A percentile compares a stretch with the other conserved stretches of the same genome.
Evolutionary conservation across 2,113 vertebrate species (phyloP).

Genomic region (Ascaphus truei): DNA sequence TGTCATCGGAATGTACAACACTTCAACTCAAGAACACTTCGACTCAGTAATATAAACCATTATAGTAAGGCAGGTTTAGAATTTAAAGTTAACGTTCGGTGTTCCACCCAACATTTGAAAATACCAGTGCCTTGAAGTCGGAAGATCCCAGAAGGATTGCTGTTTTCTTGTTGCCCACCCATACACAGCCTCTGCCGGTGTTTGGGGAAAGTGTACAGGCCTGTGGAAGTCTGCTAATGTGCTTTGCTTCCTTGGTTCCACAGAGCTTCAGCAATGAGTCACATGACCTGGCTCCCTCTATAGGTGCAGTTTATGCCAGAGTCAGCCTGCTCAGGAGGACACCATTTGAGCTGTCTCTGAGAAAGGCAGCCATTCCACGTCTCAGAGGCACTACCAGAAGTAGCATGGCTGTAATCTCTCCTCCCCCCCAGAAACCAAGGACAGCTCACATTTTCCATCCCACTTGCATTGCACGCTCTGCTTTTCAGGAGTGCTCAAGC

Average conservation of each 20-base stretch:
- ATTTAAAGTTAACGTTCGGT: too few species aligned
- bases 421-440: too few species aligned
- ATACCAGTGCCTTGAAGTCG: too few species aligned
- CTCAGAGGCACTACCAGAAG: neutral
- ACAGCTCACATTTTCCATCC: neutral
- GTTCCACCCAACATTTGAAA: too few species aligned
- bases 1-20: too few species aligned
- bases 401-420: too few species aligned
- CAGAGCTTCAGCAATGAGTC: slow-evolving; percentile 53
- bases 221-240: neutral
- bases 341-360: slow-evolving; percentile 27
- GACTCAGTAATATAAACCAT: too few species aligned
- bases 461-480: neutral
- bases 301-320: slow-evolving; percentile 59
- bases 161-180: neutral
- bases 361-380: slow-evolving; percentile 37
- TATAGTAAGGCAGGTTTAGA: too few species aligned
- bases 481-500: too few species aligned
- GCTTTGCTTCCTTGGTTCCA: slow-evolving; percentile 45
- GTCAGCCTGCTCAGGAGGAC: slow-evolving; percentile 64
- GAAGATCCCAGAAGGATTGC: neutral
- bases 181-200: neutral
- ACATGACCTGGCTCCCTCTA: slow-evolving; percentile 68
- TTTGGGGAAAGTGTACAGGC: neutral
- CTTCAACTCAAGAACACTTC: too few species aligned